Evolutionary conservation across 2,113 vertebrate species (phyloP).

Genomic region (Zeus faber): DNA sequence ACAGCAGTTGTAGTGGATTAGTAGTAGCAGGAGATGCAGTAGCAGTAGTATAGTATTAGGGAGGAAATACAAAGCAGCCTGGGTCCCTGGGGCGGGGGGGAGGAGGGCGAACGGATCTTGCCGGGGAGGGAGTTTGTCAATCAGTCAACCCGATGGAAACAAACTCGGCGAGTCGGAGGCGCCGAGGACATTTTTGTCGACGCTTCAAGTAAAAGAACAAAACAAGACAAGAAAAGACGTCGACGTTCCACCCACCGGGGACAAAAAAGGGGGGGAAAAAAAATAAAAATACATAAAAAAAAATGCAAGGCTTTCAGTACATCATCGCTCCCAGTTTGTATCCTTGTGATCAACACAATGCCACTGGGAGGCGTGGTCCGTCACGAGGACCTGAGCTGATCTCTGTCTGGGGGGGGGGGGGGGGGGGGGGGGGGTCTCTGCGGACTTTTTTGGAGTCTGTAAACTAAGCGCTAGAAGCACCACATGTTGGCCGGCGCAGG

Average conservation of each 20-base stretch:
- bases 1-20: slow-evolving; percentile 78
- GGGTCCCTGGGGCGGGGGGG: slow-evolving; percentile 30
- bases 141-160: slow-evolving; percentile 26
- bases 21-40: slow-evolving; percentile 73
- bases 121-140: slow-evolving; percentile 17
- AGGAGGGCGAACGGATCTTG: slow-evolving; percentile 36
- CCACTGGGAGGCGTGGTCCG: slow-evolving; percentile 21
- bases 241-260: slow-evolving; percentile 45
- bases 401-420: no score
- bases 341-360: slow-evolving; percentile 47
- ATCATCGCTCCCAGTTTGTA: slow-evolving; percentile 21
- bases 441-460: no score
- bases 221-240: slow-evolving; percentile 19
- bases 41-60: slow-evolving; percentile 72
- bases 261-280: background rate
- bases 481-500: slow-evolving; percentile 39
- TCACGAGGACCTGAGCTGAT: no score
- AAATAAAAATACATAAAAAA: slow-evolving; percentile 18
- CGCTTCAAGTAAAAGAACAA: slow-evolving; percentile 52
- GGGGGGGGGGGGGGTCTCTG: no score
- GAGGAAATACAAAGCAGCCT: slow-evolving; percentile 38
- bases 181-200: slow-evolving; percentile 33
- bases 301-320: slow-evolving; percentile 24
- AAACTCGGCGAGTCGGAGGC: slow-evolving; percentile 25
- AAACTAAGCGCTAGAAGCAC: slow-evolving; percentile 59